phyloP scores from a whole-genome alignment of 2,888 invertebrate species.

The Agrotis puta region DNA sequence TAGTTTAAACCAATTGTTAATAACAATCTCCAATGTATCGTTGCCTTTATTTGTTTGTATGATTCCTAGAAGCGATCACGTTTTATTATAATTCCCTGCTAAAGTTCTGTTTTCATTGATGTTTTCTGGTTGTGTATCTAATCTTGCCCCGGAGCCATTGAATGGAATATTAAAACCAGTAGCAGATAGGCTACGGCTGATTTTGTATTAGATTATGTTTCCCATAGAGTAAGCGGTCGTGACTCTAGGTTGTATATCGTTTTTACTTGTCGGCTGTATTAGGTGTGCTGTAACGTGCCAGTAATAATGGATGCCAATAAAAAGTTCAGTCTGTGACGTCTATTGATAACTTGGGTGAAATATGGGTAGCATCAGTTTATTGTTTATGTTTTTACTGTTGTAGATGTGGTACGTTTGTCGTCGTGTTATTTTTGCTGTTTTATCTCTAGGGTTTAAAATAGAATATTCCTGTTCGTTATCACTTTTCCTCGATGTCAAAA shows the following conservation, averaged over 20 bases:
- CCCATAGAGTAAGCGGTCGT: slow-evolving; percentile 51
- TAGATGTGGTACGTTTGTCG: background rate
- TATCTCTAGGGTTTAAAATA: background rate
- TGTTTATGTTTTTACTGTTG: slow-evolving; percentile 4
- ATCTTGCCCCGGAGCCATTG: slow-evolving; percentile 55
- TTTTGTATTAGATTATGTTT: slow-evolving; percentile 58
- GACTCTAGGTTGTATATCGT: slow-evolving; percentile 38
- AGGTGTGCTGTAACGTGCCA: slow-evolving; percentile 28
- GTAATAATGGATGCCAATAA: slow-evolving; percentile 29
- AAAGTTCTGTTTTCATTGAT: slow-evolving; percentile 49
- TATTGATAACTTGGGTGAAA: slow-evolving; percentile 20
- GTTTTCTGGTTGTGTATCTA: slow-evolving; percentile 63
- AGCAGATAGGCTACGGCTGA: slow-evolving; percentile 53
- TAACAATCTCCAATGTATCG: slow-evolving; percentile 52
- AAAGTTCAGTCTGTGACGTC: slow-evolving; percentile 25
- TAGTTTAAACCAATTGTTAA: slow-evolving; percentile 56
- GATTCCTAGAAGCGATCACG: slow-evolving; percentile 49
- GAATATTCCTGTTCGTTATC: background rate
- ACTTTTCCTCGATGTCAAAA: background rate
- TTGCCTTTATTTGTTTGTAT: slow-evolving; percentile 38
- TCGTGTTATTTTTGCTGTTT: background rate
- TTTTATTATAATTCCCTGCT: slow-evolving; percentile 54
- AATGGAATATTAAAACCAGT: slow-evolving; percentile 62
- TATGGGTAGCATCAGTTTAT: slow-evolving; percentile 1
- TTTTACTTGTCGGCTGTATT: slow-evolving; percentile 40